Evolutionary conservation across 2,888 invertebrate genomes (phyloP).

Genomic region (Orthosia incerta): DNA sequence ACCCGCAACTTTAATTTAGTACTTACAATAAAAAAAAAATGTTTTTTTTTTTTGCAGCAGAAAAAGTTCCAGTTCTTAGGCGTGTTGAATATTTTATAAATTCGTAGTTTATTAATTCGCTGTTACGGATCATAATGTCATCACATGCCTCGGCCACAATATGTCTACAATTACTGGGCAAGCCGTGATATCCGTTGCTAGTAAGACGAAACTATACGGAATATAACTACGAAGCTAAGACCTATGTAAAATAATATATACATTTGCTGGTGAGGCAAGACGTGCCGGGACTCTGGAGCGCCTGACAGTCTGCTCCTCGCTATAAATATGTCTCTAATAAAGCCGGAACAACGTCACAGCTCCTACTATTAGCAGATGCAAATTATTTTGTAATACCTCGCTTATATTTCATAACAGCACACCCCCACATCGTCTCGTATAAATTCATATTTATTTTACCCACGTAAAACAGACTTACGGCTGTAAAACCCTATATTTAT

Average conservation of each 20-base stretch:
- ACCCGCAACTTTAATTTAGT: too few species aligned
- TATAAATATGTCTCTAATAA: constrained; percentile 59
- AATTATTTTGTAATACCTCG: constrained; percentile 65
- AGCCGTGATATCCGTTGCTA: not conserved
- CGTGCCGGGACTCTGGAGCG: constrained; percentile 73
- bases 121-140: not conserved
- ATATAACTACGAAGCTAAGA: constrained; percentile 44
- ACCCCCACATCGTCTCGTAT: constrained; percentile 21
- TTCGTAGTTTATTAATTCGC: too few species aligned
- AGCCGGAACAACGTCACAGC: constrained; percentile 55
- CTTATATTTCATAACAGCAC: constrained; percentile 57
- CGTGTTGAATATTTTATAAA: too few species aligned
- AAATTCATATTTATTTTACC: constrained; percentile 39
- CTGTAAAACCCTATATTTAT: constrained; percentile 40
- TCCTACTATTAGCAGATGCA: constrained; percentile 64
- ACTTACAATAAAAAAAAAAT: too few species aligned
- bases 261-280: constrained; percentile 71
- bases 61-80: too few species aligned
- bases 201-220: not conserved
- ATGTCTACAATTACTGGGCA: not conserved
- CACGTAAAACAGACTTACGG: constrained; percentile 39
- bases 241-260: constrained; percentile 76
- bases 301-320: constrained; percentile 9
- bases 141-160: not conserved
- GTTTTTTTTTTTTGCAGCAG: too few species aligned